Evolutionary conservation across 2,888 invertebrate species (phyloP), one percentile per base, ranked within the genome.

Genomic region (Morpho deidamia): DNA sequence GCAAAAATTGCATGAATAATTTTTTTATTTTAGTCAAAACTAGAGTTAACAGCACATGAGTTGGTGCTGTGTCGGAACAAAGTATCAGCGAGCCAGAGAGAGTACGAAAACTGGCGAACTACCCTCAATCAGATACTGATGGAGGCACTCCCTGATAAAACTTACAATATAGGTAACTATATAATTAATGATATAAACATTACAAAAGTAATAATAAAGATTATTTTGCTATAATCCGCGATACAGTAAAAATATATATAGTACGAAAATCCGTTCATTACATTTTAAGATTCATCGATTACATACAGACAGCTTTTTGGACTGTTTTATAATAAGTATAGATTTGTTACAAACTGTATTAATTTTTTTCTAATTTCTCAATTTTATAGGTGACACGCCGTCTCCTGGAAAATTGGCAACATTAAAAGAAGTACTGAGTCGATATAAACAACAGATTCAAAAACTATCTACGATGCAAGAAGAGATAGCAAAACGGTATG

Each of bases 21-120:
- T n/a, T n/a, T 41, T 47, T 33, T 39, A 23, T 49, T 53, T n/a
- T 72, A 90, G 90, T 78, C 83, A 0, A 90, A 90, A 65, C 63
- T 90, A 50, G 84, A 90, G 66, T 64, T 77, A 35, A 90, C 90
- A 0, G 88, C 89, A 0, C 83, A 86, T 32, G 89, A 90, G 57
- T 64, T 90, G 45, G 85, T 85, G 0, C 62, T 81, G 1, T 78
- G 76, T 60, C 80, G 88, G 1, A 83, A 75, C 57, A 83, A 83
- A 60, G 51, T 82, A 34, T 39, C 74, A 0, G 61, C 74, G 5
- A 74, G 66, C 41, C 83, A 85, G 56, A 81, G 82, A 33, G 88
- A 89, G 42, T 77, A 79, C 41, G 87, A 88, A 11, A 79, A 78
- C 38, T 87, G 83, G 83, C 73, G 81, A 32, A 70, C 72, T 1